Evolutionary conservation across 2,888 invertebrate species (phyloP).

Genomic region (Corbicula japonica): DNA sequence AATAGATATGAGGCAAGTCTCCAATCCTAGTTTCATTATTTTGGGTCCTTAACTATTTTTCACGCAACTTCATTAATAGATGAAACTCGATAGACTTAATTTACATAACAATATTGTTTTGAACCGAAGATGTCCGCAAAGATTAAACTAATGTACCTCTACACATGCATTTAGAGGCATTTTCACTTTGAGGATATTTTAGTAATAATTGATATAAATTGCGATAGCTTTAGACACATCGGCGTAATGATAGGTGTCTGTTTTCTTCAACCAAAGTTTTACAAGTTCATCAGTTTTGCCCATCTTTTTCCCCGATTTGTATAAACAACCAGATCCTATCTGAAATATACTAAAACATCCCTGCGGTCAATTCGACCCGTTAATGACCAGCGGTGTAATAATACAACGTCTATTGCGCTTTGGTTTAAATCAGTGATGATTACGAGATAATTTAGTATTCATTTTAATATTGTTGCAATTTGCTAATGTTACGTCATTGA

Average conservation of each 20-base stretch:
- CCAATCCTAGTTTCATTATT: too few relatives aligned
- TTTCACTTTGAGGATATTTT: too few relatives aligned
- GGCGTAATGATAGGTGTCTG: conserved; percentile 52
- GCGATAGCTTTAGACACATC: conserved; percentile 27
- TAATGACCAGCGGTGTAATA: conserved; percentile 18
- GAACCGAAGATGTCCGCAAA: too few relatives aligned
- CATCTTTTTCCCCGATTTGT: conserved; percentile 56
- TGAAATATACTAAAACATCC: conserved; percentile 48
- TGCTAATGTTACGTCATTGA: conserved; percentile 18
- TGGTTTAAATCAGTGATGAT: conserved; percentile 34
- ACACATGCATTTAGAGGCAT: too few relatives aligned
- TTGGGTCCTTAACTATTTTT: too few relatives aligned
- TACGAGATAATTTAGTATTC: conserved; percentile 33
- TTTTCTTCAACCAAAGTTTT: conserved; percentile 42
- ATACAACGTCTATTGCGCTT: conserved; percentile 9
- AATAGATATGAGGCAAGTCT: too few relatives aligned
- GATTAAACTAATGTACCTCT: too few relatives aligned
- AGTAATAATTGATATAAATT: conserved; percentile 33
- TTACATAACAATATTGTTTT: too few relatives aligned
- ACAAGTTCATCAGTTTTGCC: conserved; percentile 55
- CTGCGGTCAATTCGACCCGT: conserved; percentile 58
- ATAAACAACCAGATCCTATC: conserved; percentile 47
- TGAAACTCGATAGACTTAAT: too few relatives aligned
- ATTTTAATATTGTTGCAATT: conserved; percentile 15
- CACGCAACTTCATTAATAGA: too few relatives aligned